Percentiles rank a stretch among this genome's conserved stretches.
Evolutionary conservation across 2,888 invertebrate genomes (phyloP).

Genomic region (Cepaea hortensis): DNA sequence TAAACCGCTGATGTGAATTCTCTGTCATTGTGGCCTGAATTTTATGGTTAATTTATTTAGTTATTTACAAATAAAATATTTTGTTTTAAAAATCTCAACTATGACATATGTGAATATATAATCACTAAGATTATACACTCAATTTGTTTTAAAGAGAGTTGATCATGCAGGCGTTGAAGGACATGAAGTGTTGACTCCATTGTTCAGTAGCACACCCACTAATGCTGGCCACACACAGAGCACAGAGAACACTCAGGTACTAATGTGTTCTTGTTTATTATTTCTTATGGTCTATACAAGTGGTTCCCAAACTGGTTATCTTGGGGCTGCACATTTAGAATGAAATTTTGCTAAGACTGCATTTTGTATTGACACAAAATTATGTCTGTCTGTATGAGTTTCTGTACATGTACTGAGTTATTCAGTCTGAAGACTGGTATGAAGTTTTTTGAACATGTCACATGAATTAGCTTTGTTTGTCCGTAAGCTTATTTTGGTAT

Average conservation of each 20-base stretch:
- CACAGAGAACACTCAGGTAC: slow-evolving; percentile 16
- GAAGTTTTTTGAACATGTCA: not conserved
- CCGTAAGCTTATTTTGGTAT: no score
- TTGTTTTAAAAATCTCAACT: no score
- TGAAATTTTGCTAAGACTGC: not conserved
- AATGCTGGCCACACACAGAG: not conserved
- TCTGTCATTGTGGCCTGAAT: no score
- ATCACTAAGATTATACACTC: no score
- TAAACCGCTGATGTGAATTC: no score
- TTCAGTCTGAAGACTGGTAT: not conserved
- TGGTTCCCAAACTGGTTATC: not conserved
- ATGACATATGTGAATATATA: no score
- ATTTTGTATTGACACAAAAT: not conserved
- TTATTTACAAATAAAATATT: no score
- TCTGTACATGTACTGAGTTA: not conserved
- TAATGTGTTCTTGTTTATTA: not conserved
- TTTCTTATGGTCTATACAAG: not conserved
- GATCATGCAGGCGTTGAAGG: slow-evolving; percentile 58
- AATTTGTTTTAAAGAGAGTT: slow-evolving; percentile 52
- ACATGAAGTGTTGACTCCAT: slow-evolving; percentile 24
- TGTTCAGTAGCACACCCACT: not conserved
- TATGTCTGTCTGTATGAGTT: not conserved
- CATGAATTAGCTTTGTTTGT: no score
- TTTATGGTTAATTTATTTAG: no score
- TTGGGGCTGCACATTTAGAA: not conserved